A percentile compares a stretch with the other conserved stretches of the same genome.
Conservation (phyloP, 1,140 invertebrate species). For the Drosophila suzukii region DNA sequence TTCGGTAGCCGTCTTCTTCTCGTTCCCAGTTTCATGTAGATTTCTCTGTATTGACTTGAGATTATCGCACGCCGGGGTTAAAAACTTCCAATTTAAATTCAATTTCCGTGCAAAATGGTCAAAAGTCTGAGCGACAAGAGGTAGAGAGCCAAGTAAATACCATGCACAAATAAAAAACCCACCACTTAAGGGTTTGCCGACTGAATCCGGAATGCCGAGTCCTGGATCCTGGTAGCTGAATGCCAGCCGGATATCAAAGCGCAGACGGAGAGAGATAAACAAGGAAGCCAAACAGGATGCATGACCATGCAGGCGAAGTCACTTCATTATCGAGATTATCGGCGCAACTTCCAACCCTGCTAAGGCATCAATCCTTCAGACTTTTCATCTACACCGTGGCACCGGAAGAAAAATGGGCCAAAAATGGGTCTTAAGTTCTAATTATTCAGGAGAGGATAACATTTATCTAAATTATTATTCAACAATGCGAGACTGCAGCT, state of each 20-base stretch:
- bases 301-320: slow-evolving; percentile 77
- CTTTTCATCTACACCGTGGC: slow-evolving; percentile 26
- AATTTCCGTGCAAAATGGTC: slow-evolving; percentile 82
- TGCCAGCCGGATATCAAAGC: slow-evolving; percentile 75
- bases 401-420: slow-evolving; percentile 5
- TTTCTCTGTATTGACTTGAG: slow-evolving; percentile 57
- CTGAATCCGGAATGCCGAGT: slow-evolving; percentile 37
- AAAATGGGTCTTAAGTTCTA: not conserved
- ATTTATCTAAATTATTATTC: not conserved
- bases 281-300: slow-evolving; percentile 66
- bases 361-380: slow-evolving; percentile 55
- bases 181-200: slow-evolving; percentile 70
- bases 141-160: slow-evolving; percentile 32
- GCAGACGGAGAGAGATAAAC: slow-evolving; percentile 53
- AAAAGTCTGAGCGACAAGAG: slow-evolving; percentile 68
- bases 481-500: not conserved
- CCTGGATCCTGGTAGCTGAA: slow-evolving; percentile 23
- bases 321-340: slow-evolving; percentile 83
- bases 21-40: slow-evolving; percentile 49
- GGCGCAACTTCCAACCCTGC: slow-evolving; percentile 76
- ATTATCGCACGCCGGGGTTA: slow-evolving; percentile 80
- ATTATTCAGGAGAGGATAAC: not conserved
- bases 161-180: slow-evolving; percentile 61
- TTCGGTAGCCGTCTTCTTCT: slow-evolving; percentile 10
- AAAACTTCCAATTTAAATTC: slow-evolving; percentile 83